Conservation (phyloP, 2,797 vertebrate species). For the Manis crassicaudata region DNA sequence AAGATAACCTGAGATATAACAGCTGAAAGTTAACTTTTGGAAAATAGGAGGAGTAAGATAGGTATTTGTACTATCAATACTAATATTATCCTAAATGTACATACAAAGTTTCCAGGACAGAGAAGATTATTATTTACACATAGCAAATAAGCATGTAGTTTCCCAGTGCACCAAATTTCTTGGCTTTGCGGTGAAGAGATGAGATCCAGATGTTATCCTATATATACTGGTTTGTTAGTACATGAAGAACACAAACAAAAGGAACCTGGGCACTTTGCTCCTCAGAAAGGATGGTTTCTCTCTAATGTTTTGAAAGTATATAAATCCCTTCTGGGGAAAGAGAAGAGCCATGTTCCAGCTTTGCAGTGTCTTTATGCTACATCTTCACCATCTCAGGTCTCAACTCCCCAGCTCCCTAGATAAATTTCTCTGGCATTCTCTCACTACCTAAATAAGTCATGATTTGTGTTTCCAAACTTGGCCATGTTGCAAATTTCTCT, state of each 20-base stretch:
- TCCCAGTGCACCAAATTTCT: background rate
- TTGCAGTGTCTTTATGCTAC: background rate
- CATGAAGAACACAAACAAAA: background rate
- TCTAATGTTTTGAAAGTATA: background rate
- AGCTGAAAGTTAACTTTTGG: background rate
- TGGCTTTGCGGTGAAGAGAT: background rate
- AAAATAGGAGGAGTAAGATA: background rate
- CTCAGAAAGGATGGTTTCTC: background rate
- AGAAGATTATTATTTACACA: background rate
- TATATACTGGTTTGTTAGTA: background rate
- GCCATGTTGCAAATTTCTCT: background rate
- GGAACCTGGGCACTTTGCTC: background rate
- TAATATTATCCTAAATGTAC: background rate
- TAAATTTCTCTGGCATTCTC: background rate
- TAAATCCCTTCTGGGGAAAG: background rate
- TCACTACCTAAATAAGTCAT: background rate
- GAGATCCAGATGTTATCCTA: background rate
- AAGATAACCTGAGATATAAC: background rate
- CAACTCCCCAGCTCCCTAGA: background rate
- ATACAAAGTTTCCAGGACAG: background rate
- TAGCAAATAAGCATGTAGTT: background rate
- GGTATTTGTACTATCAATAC: background rate
- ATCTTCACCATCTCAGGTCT: background rate
- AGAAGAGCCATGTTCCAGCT: background rate
- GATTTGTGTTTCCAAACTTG: background rate